Evolutionary conservation across 2,888 invertebrate genomes (phyloP).

Genomic region (Dolomedes plantarius): DNA sequence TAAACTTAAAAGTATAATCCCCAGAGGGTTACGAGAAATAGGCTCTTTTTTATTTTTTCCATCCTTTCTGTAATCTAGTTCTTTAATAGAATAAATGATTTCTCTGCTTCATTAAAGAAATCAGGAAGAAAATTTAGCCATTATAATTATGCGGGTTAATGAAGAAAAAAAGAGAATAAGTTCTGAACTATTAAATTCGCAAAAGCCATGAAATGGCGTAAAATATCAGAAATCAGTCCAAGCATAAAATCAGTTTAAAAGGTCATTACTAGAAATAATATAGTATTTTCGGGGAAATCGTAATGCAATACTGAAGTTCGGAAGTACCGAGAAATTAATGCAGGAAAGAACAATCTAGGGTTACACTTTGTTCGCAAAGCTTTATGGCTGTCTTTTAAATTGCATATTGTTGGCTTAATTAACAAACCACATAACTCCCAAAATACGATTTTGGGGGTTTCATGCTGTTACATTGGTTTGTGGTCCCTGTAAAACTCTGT

Average conservation of each 20-base stretch:
- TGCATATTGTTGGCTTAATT: no score
- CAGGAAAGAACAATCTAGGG: no score
- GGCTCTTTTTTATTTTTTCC: not conserved
- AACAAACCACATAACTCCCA: no score
- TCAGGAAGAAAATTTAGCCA: not conserved
- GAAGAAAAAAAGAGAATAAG: not conserved
- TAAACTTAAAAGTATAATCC: conserved; percentile 1
- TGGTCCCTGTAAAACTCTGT: no score
- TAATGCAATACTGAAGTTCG: no score
- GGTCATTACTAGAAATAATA: no score
- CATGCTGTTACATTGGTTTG: no score
- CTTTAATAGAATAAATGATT: conserved; percentile 6
- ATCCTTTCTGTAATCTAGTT: not conserved
- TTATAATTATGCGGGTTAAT: not conserved
- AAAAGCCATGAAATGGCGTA: not conserved
- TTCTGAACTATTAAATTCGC: not conserved
- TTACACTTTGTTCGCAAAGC: no score
- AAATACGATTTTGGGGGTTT: no score
- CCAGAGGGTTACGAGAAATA: not conserved
- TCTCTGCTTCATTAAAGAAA: not conserved
- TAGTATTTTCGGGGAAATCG: no score
- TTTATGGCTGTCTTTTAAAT: no score
- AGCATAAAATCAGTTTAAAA: not conserved
- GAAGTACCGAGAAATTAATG: no score
- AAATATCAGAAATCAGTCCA: not conserved